Evolutionary conservation across 2,113 vertebrate genomes (phyloP).

Genomic region (Setophaga petechia): DNA sequence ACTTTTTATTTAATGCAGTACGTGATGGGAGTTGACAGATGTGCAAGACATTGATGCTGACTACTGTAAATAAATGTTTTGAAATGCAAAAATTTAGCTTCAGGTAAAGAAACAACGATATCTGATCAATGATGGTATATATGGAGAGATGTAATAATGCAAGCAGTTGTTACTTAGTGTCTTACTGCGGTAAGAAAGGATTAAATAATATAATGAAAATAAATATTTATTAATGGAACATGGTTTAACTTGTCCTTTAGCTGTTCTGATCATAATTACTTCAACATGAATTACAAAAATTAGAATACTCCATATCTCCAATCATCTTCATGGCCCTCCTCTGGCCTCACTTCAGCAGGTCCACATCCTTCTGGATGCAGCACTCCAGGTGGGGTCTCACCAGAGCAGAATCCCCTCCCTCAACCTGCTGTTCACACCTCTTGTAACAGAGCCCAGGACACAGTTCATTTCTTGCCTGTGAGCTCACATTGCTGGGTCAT

Average conservation of each 20-base stretch:
- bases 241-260: not conserved
- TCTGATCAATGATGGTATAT: not conserved
- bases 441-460: not conserved
- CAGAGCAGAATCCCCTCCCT: too few species aligned
- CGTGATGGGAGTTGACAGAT: not conserved
- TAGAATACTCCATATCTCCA: not conserved
- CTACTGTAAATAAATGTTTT: not conserved
- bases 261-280: not conserved
- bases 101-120: not conserved
- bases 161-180: not conserved
- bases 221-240: not conserved
- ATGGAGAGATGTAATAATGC: not conserved
- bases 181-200: not conserved
- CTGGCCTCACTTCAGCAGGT: not conserved
- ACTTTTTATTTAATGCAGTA: not conserved
- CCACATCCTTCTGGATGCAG: not conserved
- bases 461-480: not conserved
- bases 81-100: not conserved
- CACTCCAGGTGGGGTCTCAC: not conserved
- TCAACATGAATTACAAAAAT: not conserved
- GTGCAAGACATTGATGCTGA: not conserved
- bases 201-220: not conserved
- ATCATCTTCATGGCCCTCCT: not conserved
- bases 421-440: not conserved
- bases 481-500: not conserved